Conservation (phyloP, 2,888 invertebrate genomes). For the Dasypolia templi region DNA sequence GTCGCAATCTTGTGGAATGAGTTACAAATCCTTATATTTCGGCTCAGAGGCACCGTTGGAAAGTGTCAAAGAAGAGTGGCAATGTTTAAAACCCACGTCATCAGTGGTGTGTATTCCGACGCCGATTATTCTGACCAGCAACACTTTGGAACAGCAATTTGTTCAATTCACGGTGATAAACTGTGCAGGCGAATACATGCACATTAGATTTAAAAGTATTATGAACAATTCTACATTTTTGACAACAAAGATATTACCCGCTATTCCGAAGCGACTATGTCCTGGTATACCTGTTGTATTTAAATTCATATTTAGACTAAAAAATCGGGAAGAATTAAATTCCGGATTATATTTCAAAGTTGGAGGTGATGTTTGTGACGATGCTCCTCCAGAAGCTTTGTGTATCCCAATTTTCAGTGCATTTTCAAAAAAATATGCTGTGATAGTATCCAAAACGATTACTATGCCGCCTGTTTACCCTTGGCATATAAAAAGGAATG, state of each 20-base stretch:
- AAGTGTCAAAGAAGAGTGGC: conserved; percentile 65
- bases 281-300: conserved; percentile 78
- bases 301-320: conserved; percentile 75
- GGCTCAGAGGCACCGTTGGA: conserved; percentile 37
- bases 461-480: conserved; percentile 76
- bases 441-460: conserved; percentile 74
- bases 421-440: conserved; percentile 63
- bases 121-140: conserved; percentile 70
- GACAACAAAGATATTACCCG: conserved; percentile 72
- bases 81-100: conserved; percentile 65
- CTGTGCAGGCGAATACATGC: conserved; percentile 71
- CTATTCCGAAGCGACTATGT: conserved; percentile 74
- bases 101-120: conserved; percentile 73
- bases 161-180: conserved; percentile 78
- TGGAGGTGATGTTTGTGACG: conserved; percentile 67
- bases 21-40: conserved; percentile 47
- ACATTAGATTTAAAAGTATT: conserved; percentile 76
- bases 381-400: conserved; percentile 71
- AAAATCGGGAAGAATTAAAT: conserved; percentile 70
- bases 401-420: conserved; percentile 75
- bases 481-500: conserved; percentile 78
- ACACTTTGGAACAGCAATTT: conserved; percentile 71
- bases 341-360: conserved; percentile 78
- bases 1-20: conserved; percentile 67
- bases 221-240: conserved; percentile 74